Evolutionary conservation across 2,797 vertebrate genomes (phyloP).

Genomic region (Rhynchotus rufescens): DNA sequence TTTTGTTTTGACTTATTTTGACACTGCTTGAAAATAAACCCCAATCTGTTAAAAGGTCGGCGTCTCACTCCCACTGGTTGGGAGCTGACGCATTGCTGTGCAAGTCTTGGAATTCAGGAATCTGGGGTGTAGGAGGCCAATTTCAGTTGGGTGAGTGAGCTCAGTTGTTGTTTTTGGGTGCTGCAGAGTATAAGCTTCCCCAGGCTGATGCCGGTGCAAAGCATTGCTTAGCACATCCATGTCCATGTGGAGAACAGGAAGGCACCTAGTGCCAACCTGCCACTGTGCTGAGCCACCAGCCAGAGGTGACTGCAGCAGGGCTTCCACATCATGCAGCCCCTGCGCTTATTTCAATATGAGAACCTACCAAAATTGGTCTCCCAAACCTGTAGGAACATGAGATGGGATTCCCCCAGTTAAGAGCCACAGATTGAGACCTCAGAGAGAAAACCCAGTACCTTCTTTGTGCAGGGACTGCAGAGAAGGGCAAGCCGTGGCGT

Average conservation of each 20-base stretch:
- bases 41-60: conserved; percentile 51
- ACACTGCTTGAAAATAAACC: conserved; percentile 52
- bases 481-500: rapidly evolving
- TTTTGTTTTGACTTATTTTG: conserved; percentile 41
- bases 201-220: background rate
- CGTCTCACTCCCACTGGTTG: conserved; percentile 50
- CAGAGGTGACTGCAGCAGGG: background rate
- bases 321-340: rapidly evolving
- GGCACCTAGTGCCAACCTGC: too few species aligned
- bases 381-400: background rate
- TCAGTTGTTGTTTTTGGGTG: background rate
- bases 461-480: background rate
- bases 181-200: background rate
- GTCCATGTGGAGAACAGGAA: background rate
- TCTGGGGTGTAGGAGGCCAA: conserved; percentile 12
- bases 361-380: background rate
- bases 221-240: background rate
- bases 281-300: background rate
- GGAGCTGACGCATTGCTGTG: background rate
- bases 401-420: background rate
- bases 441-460: background rate
- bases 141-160: background rate
- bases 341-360: background rate
- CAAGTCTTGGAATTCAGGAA: conserved; percentile 21
- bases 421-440: background rate